Conservation (phyloP, 2,888 invertebrate species). For the Papilio protenor region DNA sequence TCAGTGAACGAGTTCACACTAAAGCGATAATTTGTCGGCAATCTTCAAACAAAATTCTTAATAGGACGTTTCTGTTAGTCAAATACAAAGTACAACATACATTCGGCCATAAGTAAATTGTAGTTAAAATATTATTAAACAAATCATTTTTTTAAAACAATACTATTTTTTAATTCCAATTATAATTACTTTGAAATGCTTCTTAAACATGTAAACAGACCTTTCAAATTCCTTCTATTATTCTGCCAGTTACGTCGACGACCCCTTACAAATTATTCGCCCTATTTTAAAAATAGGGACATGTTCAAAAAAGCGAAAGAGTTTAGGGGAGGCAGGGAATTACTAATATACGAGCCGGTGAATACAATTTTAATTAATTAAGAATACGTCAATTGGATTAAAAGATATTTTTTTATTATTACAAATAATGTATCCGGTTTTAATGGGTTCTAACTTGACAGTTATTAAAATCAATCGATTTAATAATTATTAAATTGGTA, state of each 20-base stretch:
- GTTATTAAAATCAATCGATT: neutral
- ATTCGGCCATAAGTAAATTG: neutral
- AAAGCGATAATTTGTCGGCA: constrained; percentile 4
- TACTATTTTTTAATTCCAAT: constrained; percentile 2
- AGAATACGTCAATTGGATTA: neutral
- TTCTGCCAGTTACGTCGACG: constrained; percentile 5
- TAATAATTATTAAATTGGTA: neutral
- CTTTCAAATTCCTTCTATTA: constrained; percentile 12
- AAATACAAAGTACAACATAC: neutral
- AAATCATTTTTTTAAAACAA: neutral
- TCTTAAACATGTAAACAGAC: constrained; percentile 29
- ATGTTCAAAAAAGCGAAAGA: constrained; percentile 2
- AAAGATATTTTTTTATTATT: neutral
- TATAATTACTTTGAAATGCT: constrained; percentile 4
- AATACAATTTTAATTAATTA: constrained; percentile 17
- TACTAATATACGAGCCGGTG: neutral
- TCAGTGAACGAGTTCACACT: constrained; percentile 12
- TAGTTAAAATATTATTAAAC: neutral
- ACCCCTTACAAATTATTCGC: constrained; percentile 12
- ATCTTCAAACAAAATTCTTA: constrained; percentile 8
- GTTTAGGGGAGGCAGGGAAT: neutral
- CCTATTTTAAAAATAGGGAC: constrained; percentile 24
- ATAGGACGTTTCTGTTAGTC: neutral
- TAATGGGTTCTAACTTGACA: neutral
- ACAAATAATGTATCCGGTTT: neutral